phyloP scores from a whole-genome alignment of 2,888 invertebrate species.

The Morinoia aosen region DNA sequence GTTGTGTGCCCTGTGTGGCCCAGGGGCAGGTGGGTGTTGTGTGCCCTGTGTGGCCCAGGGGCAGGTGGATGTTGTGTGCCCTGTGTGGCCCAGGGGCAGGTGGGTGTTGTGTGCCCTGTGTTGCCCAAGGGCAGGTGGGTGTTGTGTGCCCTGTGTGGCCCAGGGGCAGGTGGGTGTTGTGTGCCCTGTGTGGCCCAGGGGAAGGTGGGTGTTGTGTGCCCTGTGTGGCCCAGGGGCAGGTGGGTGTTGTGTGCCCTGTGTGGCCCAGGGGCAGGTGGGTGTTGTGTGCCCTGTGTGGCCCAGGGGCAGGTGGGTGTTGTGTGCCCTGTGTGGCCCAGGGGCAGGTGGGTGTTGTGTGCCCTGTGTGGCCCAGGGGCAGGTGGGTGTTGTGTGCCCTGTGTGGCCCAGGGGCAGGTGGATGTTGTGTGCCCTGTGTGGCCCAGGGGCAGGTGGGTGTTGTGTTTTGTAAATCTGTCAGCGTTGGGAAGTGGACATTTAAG shows the following conservation, averaged over 20 bases:
- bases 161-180: slow-evolving; percentile 79
- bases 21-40: too few relatives aligned
- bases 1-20: slow-evolving; percentile 32
- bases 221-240: slow-evolving; percentile 76
- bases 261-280: slow-evolving; percentile 81
- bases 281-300: slow-evolving; percentile 53
- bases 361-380: neutral
- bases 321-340: slow-evolving; percentile 87
- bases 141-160: slow-evolving; percentile 74
- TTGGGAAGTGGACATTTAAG: slow-evolving; percentile 72
- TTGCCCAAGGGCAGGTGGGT: slow-evolving; percentile 81
- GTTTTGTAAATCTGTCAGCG: too few relatives aligned
- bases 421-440: slow-evolving; percentile 88
- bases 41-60: too few relatives aligned
- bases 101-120: slow-evolving; percentile 80
- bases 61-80: slow-evolving; percentile 79
- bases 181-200: slow-evolving; percentile 88
- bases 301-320: slow-evolving; percentile 76
- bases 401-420: slow-evolving; percentile 70
- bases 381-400: too few relatives aligned
- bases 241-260: slow-evolving; percentile 87
- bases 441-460: slow-evolving; percentile 78
- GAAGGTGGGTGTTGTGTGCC: slow-evolving; percentile 74
- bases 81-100: slow-evolving; percentile 86
- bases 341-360: slow-evolving; percentile 74